Evolutionary conservation across 2,113 vertebrate genomes (phyloP), one percentile per base, ranked within the genome.

Genomic region (Malurus alboscapulatus): DNA sequence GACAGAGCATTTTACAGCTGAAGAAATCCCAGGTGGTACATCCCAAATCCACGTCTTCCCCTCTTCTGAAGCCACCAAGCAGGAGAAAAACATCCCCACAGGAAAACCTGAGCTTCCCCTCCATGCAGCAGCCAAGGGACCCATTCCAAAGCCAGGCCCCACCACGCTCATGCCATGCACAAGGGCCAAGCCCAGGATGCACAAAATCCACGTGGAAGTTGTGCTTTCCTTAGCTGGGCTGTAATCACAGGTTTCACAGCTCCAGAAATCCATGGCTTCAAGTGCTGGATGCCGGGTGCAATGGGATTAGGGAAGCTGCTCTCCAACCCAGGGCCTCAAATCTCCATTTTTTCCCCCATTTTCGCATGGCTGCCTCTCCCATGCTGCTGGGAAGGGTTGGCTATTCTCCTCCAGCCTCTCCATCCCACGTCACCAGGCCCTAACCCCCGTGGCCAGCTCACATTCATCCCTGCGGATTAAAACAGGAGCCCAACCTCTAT

Each of bases 331-430:
- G 2, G 12, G 24, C 25, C 38, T 36, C 61, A 74, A 45, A 57
- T n/a, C 12, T 42, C 29, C 2, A 0, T 44, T 59, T 66, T 15
- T 5, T 4, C 3, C n/a, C 6, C 25, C 6, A 5, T 74, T 89
- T 83, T 76, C 6, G 71, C 9, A 2, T 6, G 7, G 7, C 32
- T 77, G 29, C 40, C 14, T 57, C 55, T 62, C 85, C 32, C 13
- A 48, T 1, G 0, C 3, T 17, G 44, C 24, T 0, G 2, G 65
- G 30, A 78, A 59, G 26, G 58, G 12, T 26, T 0, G 0, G 11
- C 15, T 5, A 2, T 40, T 57, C 22, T 10, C 21, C 9, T 73
- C 50, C 72, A 73, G 34, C 22, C 38, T 47, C 40, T 76, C 59
- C 38, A 27, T 27, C 32, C 45, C 47, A 13, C 11, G n/a, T 17